These are phyloP conservation scores for Choreutis nemorana DNA, from an alignment of 2,888 invertebrate species.

Conservation along the genomic window DNA sequence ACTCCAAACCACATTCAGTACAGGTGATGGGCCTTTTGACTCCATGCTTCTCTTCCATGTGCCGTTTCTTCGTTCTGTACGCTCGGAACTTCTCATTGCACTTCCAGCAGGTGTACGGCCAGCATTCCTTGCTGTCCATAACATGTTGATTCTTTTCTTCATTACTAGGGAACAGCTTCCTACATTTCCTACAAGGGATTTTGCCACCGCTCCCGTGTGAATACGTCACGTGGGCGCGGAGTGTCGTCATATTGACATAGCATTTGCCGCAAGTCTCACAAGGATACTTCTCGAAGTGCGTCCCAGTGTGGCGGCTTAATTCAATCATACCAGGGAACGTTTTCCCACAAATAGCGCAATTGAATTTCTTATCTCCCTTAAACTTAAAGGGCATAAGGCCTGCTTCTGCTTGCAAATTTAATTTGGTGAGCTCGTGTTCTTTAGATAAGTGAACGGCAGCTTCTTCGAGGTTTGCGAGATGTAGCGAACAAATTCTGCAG, in stretches of 20 bases:
- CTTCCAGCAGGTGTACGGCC: slow-evolving; percentile 4
- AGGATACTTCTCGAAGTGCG: slow-evolving; percentile 11
- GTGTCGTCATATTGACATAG: slow-evolving; percentile 6
- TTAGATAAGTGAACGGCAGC: slow-evolving; percentile 12
- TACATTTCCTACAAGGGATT: slow-evolving; percentile 7
- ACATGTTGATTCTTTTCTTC: slow-evolving; percentile 6
- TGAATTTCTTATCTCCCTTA: slow-evolving; percentile 8
- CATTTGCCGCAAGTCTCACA: slow-evolving; percentile 14
- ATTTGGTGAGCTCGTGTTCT: slow-evolving; percentile 9
- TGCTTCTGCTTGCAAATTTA: slow-evolving; percentile 7
- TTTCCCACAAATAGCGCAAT: slow-evolving; percentile 11
- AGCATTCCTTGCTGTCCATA: slow-evolving; percentile 7
- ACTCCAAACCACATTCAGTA: slow-evolving; percentile 8
- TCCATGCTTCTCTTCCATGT: slow-evolving; percentile 7
- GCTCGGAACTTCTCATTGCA: slow-evolving; percentile 7
- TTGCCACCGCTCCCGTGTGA: background rate
- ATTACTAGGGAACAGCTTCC: slow-evolving; percentile 4
- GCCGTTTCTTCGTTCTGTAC: slow-evolving; percentile 5
- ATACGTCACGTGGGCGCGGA: slow-evolving; percentile 7
- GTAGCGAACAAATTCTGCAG: slow-evolving; percentile 9
- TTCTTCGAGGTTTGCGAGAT: slow-evolving; percentile 5
- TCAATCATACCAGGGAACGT: slow-evolving; percentile 7
- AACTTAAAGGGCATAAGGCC: slow-evolving; percentile 12
- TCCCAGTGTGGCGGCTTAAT: slow-evolving; percentile 10
- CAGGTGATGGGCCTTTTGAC: slow-evolving; percentile 7